Base-by-base conservation (phyloP, 2,113 vertebrate species). In the Cyrtonyx montezumae region DNA sequence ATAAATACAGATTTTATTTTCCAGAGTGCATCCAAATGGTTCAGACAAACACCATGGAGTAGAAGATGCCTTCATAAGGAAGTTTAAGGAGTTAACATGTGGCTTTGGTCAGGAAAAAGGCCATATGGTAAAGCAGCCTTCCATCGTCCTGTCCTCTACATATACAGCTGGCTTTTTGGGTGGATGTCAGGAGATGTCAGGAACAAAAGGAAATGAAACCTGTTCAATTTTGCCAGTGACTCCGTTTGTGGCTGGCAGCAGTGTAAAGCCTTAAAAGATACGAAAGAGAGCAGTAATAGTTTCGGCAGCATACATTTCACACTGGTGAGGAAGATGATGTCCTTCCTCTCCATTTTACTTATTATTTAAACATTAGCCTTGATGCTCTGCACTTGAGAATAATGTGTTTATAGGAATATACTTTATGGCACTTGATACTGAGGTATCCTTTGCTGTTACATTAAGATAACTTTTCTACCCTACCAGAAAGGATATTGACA, bases 321-420 rank as follows among this genome's bases (percentile, higher is more conserved):
- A 0, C 28, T 74, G 53, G 14, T 14, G 45, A 91, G 87, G 81
- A 87, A 80, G 48, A 76, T 80, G 26, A 79, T 80, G 26, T 92
- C 61, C 69, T 56, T 87, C 46, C 66, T 51, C 46, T 94, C 36
- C 48, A 51, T 69, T 66, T 78, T 76, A 55, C 59, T n/a, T 34
- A 58, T 83, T 93, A 91, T 74, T 66, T 70, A 89, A 86, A 79
- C 83, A 65, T 84, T 70, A 91, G 46, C 21, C 63, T 62, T 40
- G 83, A 73, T 84, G 69, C 91, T 74, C 61, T 83, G 58, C 55
- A 42, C 83, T 97, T 94, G 84, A 92, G 97, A 95, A 89, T 91
- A 91, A 91, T 83, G 43, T 51, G n/a, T 81, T 79, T 84, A 36
- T 91, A 88, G 76, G 83, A 91, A 75, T 43, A 8, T 88, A 23